A percentile compares a stretch with the other conserved stretches of the same genome.
These are phyloP conservation scores for Numenius arquata DNA, from an alignment of 2,113 vertebrate species.

Conservation along the genomic window DNA sequence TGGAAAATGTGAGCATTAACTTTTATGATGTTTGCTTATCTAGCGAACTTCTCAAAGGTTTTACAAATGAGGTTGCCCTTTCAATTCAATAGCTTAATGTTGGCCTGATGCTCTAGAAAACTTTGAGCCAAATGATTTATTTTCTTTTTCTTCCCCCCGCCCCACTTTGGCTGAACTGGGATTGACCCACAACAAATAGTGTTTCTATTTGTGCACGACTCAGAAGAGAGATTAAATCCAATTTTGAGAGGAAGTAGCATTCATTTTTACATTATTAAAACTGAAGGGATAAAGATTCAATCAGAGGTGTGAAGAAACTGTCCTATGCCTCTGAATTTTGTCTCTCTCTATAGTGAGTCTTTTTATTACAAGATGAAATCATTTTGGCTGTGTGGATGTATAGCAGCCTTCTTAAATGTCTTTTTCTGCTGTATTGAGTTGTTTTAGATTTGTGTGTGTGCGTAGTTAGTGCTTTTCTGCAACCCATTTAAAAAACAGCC, in stretches of 20 bases:
- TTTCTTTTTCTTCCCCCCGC: accelerated
- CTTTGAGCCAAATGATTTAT: not conserved
- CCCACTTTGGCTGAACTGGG: not conserved
- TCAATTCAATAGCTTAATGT: not conserved
- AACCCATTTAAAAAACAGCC: not conserved
- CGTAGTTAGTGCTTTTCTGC: not conserved
- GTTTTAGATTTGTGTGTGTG: not conserved
- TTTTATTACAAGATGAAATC: not conserved
- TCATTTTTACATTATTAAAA: not conserved
- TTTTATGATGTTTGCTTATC: not conserved
- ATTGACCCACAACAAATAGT: not conserved
- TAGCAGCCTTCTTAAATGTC: not conserved
- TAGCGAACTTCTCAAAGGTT: not conserved
- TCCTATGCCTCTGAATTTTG: not conserved
- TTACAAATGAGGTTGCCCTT: not conserved
- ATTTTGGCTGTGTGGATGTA: not conserved
- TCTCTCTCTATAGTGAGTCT: not conserved
- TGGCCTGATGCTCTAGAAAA: not conserved
- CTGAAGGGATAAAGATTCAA: not conserved
- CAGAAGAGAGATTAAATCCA: not conserved
- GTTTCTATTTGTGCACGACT: not conserved
- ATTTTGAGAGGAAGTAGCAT: not conserved
- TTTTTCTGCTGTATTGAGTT: not conserved
- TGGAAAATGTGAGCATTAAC: not conserved
- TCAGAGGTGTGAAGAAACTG: not conserved